Percentiles rank a stretch among this genome's conserved stretches.
Conservation (phyloP, 2,797 vertebrate genomes). For the Mormyrops boulengeri region DNA sequence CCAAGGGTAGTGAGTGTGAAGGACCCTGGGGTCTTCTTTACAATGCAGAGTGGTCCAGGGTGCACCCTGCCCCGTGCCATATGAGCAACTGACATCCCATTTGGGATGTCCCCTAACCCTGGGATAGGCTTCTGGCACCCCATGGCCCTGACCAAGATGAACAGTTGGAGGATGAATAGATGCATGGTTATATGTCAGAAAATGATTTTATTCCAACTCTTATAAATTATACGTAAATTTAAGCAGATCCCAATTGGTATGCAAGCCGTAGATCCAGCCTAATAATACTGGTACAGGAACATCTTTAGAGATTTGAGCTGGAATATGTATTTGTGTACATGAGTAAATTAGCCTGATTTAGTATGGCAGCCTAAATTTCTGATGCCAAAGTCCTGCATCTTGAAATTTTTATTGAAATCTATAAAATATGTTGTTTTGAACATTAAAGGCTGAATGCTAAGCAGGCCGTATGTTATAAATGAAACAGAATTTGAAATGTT, state of each 20-base stretch:
- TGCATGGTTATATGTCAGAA: background rate
- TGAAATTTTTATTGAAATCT: constrained; percentile 54
- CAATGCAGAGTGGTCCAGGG: background rate
- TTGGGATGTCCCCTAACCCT: background rate
- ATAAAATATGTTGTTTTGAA: constrained; percentile 49
- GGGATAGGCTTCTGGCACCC: background rate
- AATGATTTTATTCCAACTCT: background rate
- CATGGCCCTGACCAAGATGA: background rate
- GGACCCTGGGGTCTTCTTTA: background rate
- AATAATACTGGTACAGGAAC: background rate
- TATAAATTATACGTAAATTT: background rate
- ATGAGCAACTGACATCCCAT: background rate
- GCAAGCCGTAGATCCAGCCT: background rate
- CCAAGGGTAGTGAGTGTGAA: background rate
- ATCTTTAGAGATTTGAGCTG: background rate
- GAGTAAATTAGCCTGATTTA: constrained; percentile 36
- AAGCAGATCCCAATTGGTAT: background rate
- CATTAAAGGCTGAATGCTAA: constrained; percentile 42
- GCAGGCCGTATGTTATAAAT: constrained; percentile 40
- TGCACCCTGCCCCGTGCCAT: background rate
- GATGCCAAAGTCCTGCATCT: constrained; percentile 46
- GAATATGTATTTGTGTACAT: background rate
- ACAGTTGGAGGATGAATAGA: background rate
- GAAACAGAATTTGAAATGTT: constrained; percentile 32
- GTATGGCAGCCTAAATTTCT: constrained; percentile 41